Base-by-base conservation (phyloP, 2,888 invertebrate genomes). In the Coleophora deauratella region DNA sequence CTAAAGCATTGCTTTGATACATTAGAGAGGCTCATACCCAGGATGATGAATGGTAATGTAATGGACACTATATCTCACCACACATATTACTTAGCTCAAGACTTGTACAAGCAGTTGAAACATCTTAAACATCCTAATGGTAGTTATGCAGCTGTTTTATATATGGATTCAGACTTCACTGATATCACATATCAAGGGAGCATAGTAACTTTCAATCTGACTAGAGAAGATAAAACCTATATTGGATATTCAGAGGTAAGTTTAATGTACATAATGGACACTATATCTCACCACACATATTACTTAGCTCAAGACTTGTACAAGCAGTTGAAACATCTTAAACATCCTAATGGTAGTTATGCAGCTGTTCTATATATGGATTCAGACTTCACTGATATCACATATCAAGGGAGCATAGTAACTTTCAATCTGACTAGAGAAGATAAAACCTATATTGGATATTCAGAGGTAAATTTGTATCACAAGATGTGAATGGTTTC, bases 221-320 rank as follows among this genome's bases (percentile, higher is more conserved):
- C 91, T 9, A 88, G 95, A 52, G 86, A 90, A 32, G 91, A 92
- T 78, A 94, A 95, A 15, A 87, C 89, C 33, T 93, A 89, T 70
- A 90, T 98, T 55, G 98, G 98, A 38, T 99, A 92, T 82, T 88
- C 93, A 45, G 96, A 98, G 89, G 94, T 94, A 73, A 61, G 49
- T 50, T 36, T n/a, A n/a, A n/a, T n/a, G n/a, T n/a, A n/a, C n/a
- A n/a, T 45, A 43, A 91, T 92, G 84, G 77, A 89, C 30, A 78
- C 88, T 13, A 90, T 95, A 51, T 90, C 93, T 0, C 66, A 72
- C 38, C 94, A 97, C 61, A 93, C 93, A 9, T 96, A 91, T 70
- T 79, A 81, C 36, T 79, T 96, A 47, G 95, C 95, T 0, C 89
- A 88, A 66, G 92, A 93, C 67, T 87, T 94, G 27, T 91, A 92